Evolutionary conservation across 2,888 invertebrate genomes (phyloP).

Genomic region (Hirtodrosophila histrioides): DNA sequence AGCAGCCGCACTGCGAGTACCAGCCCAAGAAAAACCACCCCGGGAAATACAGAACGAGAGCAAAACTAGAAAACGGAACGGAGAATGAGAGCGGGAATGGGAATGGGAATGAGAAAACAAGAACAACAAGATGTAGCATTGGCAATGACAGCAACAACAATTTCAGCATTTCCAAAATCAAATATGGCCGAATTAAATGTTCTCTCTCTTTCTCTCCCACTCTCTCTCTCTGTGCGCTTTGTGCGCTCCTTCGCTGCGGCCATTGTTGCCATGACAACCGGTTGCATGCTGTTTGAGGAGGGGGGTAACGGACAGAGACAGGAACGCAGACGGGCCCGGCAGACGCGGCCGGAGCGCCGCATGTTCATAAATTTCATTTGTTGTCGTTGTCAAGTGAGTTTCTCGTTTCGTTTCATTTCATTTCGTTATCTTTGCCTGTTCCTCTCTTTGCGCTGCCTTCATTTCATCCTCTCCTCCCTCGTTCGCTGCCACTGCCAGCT

Average conservation of each 20-base stretch:
- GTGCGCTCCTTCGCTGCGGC: constrained; percentile 70
- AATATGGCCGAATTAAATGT: constrained; percentile 81
- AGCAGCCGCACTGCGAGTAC: constrained; percentile 43
- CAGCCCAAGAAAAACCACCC: constrained; percentile 54
- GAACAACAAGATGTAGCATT: constrained; percentile 19
- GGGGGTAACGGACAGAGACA: constrained; percentile 13
- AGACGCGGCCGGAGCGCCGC: constrained; percentile 41
- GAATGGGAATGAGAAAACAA: constrained; percentile 4
- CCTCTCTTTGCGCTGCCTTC: constrained; percentile 4
- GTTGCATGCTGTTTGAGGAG: constrained; percentile 32
- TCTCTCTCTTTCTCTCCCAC: constrained; percentile 57
- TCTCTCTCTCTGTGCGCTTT: constrained; percentile 62
- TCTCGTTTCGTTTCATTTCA: constrained; percentile 56
- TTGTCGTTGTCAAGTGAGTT: constrained; percentile 49
- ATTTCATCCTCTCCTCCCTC: constrained; percentile 1
- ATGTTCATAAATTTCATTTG: constrained; percentile 70
- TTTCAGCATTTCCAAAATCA: constrained; percentile 75
- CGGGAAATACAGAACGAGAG: constrained; percentile 22
- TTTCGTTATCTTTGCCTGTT: constrained; percentile 16
- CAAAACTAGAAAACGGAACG: constrained; percentile 4
- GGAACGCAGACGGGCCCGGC: constrained; percentile 14
- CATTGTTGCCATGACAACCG: constrained; percentile 77
- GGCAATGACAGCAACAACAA: constrained; percentile 57
- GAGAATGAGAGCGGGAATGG: constrained; percentile 7
- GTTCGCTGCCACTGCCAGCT: constrained; percentile 21